A percentile compares a stretch with the other conserved stretches of the same genome.
Evolutionary conservation across 2,797 vertebrate genomes (phyloP).

Genomic region (Cyprinodon diabolis): DNA sequence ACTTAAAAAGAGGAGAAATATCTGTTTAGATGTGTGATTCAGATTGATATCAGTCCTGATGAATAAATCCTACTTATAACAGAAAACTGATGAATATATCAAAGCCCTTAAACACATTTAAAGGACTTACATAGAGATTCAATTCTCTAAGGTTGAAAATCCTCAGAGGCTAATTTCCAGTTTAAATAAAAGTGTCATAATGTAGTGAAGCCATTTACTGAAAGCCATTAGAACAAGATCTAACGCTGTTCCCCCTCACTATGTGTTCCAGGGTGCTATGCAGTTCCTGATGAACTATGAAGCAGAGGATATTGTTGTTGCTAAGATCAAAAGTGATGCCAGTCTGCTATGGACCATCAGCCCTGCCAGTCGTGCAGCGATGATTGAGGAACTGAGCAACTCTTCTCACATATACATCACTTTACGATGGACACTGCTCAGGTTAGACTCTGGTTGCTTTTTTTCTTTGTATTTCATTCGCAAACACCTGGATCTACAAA

Average conservation of each 20-base stretch:
- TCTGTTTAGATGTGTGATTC: background rate
- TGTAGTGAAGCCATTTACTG: background rate
- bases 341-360: slow-evolving; percentile 79
- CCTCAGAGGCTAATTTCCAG: background rate
- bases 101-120: background rate
- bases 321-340: slow-evolving; percentile 81
- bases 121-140: background rate
- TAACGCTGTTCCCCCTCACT: background rate
- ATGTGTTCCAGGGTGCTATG: slow-evolving; percentile 58
- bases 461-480: background rate
- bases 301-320: slow-evolving; percentile 66
- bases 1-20: background rate
- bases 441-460: slow-evolving; percentile 47
- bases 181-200: background rate
- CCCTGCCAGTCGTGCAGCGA: slow-evolving; percentile 68
- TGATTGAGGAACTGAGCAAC: slow-evolving; percentile 70
- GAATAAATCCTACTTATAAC: background rate
- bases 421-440: slow-evolving; percentile 71
- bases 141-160: background rate
- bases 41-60: background rate
- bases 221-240: background rate
- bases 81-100: background rate
- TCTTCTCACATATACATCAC: slow-evolving; percentile 74
- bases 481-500: no score
- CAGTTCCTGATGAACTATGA: slow-evolving; percentile 77